phyloP scores from a whole-genome alignment of 2,797 vertebrate species.

The Hypotaenidia okinawae region DNA sequence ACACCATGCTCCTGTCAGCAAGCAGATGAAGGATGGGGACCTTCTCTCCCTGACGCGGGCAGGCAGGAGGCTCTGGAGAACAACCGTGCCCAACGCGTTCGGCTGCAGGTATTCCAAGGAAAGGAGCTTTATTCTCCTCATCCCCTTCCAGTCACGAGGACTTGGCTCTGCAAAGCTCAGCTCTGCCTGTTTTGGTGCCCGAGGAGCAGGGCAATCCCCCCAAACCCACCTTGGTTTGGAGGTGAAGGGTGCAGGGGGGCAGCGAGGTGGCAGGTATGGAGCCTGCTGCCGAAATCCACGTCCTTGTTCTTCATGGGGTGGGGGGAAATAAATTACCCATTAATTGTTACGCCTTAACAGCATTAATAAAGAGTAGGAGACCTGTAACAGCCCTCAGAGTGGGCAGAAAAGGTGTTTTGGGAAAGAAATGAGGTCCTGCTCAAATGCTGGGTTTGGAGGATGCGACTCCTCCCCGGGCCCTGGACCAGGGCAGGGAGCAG shows the following conservation, averaged over 20 bases:
- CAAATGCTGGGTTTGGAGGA: background rate
- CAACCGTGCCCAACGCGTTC: background rate
- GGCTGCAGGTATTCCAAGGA: background rate
- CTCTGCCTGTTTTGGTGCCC: background rate
- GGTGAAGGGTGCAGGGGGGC: background rate
- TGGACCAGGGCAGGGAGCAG: background rate
- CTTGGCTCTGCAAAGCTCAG: background rate
- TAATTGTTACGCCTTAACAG: background rate
- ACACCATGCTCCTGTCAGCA: background rate
- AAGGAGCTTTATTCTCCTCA: background rate
- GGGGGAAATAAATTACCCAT: background rate
- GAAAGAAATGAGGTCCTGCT: background rate
- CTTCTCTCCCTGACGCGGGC: background rate
- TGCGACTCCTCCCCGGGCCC: background rate
- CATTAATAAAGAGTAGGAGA: background rate
- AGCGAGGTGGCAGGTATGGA: no score
- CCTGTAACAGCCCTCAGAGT: rapidly evolving
- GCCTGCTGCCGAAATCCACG: background rate
- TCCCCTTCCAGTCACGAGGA: background rate
- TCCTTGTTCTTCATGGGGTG: no score
- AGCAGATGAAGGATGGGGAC: background rate
- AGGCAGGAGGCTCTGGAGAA: background rate
- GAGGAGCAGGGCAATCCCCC: no score
- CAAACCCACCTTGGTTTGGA: background rate
- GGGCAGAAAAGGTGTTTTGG: background rate